Evolutionary conservation across 2,113 vertebrate genomes (phyloP).

Genomic region (Aspiorhynchus laticeps): DNA sequence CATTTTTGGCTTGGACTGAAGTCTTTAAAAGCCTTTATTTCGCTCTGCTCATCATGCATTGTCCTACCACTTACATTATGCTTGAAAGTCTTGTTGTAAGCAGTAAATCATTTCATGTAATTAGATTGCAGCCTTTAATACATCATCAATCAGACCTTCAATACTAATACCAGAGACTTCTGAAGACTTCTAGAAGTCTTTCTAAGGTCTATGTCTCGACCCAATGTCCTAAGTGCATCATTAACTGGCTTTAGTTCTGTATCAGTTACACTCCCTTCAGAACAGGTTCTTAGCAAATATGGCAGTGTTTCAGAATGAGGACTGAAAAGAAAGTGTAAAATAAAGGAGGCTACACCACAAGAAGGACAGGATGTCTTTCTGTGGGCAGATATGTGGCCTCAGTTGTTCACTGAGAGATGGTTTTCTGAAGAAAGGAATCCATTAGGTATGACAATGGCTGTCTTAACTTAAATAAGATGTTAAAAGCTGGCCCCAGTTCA

Average conservation of each 20-base stretch:
- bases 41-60: neutral
- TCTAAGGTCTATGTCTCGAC: neutral
- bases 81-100: neutral
- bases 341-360: neutral
- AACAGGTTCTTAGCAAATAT: neutral
- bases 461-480: neutral
- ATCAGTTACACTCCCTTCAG: neutral
- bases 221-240: neutral
- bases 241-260: neutral
- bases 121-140: neutral
- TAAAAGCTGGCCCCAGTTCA: neutral
- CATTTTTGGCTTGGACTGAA: neutral
- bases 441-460: neutral
- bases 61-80: neutral
- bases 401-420: neutral
- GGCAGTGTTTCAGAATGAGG: neutral
- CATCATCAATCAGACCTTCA: neutral
- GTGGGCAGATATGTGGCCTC: neutral
- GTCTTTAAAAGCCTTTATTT: neutral
- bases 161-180: neutral
- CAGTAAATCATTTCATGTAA: neutral
- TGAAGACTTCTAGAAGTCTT: neutral
- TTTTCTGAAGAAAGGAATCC: constrained; percentile 4
- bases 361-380: neutral
- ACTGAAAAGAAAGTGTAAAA: neutral